phyloP scores from a whole-genome alignment of 1,140 invertebrate species.

The Trichomalopsis sarcophagae region DNA sequence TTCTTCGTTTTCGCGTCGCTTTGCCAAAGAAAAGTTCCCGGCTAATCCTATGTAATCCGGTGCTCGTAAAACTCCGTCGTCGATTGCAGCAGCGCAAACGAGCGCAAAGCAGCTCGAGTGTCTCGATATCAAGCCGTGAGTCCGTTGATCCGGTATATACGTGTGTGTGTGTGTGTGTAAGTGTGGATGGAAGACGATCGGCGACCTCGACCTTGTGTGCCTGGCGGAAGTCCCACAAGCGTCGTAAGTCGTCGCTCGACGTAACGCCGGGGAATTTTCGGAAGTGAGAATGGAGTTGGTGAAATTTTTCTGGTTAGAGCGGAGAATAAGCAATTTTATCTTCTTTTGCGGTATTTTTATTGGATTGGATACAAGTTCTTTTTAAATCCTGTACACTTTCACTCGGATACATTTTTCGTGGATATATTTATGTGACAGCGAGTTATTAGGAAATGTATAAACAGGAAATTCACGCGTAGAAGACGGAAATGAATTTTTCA shows the following conservation, averaged over 20 bases:
- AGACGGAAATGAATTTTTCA: too few species aligned
- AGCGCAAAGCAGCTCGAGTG: too few species aligned
- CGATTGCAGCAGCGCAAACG: too few species aligned
- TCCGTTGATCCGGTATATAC: too few species aligned
- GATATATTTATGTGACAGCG: background rate
- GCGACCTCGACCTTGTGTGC: constrained; percentile 22
- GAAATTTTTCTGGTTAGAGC: background rate
- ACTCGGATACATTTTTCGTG: background rate
- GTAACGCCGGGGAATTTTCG: background rate
- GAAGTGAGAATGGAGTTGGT: background rate
- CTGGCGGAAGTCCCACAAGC: constrained; percentile 16
- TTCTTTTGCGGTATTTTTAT: background rate
- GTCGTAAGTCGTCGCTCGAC: background rate
- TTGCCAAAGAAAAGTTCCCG: too few species aligned
- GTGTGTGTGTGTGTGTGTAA: too few species aligned
- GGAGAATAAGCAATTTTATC: background rate
- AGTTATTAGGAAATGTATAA: background rate
- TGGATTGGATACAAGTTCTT: background rate
- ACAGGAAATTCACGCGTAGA: background rate
- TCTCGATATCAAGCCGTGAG: too few species aligned
- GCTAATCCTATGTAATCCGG: too few species aligned
- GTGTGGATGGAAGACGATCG: background rate
- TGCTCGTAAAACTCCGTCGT: too few species aligned
- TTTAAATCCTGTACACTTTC: background rate
- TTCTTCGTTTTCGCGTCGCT: too few species aligned